These are phyloP conservation scores for Hippocampus comes DNA, from an alignment of 2,113 vertebrate species.

Conservation along the genomic window DNA sequence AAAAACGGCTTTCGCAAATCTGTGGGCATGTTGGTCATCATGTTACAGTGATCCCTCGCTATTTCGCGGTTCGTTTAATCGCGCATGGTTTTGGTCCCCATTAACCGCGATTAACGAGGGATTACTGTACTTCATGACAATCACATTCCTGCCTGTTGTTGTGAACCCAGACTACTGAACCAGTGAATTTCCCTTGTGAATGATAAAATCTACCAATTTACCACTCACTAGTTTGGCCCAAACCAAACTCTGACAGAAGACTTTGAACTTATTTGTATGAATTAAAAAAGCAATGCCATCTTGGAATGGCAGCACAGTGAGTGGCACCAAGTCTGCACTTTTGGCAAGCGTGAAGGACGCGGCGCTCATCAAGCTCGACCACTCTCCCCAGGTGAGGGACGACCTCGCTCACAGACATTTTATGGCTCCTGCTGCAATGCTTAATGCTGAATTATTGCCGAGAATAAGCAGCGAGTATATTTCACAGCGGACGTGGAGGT, in stretches of 20 bases:
- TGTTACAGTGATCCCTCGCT: too few species aligned
- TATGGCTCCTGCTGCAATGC: conserved; percentile 52
- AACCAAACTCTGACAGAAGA: neutral
- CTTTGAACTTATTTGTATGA: neutral
- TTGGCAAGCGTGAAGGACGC: conserved; percentile 60
- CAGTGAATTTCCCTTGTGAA: neutral
- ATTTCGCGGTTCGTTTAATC: too few species aligned
- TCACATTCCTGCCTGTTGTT: conserved; percentile 30
- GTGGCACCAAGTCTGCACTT: conserved; percentile 17
- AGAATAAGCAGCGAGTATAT: conserved; percentile 47
- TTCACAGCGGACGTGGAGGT: conserved; percentile 51
- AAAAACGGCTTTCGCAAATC: too few species aligned
- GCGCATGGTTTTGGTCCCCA: too few species aligned
- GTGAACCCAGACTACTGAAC: neutral
- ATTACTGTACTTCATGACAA: conserved; percentile 42
- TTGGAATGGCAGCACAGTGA: conserved; percentile 8
- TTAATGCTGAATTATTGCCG: conserved; percentile 57
- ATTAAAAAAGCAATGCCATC: neutral
- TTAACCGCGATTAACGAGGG: conserved; percentile 37
- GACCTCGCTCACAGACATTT: conserved; percentile 48
- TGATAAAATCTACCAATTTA: neutral
- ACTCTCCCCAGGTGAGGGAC: conserved; percentile 55
- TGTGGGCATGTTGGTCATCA: too few species aligned
- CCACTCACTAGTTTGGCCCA: neutral
- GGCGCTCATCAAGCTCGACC: conserved; percentile 38